A percentile compares a stretch with the other conserved stretches of the same genome.
phyloP scores from a whole-genome alignment of 1,140 invertebrate species.

The Aphelinus certus region DNA sequence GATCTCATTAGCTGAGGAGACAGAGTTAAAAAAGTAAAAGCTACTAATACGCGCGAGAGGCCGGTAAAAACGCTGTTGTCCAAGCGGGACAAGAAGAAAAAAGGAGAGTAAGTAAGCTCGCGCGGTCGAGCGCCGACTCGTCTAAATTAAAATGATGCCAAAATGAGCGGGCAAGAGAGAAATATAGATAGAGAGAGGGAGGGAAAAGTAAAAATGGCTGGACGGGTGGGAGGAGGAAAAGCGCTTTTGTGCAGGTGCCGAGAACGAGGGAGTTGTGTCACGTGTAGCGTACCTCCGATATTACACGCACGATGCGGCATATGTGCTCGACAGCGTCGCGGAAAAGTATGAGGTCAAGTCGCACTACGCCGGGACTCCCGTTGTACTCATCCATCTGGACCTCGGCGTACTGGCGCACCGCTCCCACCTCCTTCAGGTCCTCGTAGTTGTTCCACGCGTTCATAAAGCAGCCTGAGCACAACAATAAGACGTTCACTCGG shows the following conservation, averaged over 20 bases:
- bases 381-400: conserved; percentile 84
- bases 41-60: too few relatives aligned
- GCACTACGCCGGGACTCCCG: conserved; percentile 75
- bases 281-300: conserved; percentile 71
- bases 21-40: too few relatives aligned
- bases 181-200: not conserved
- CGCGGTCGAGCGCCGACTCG: not conserved
- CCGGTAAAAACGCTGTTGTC: too few relatives aligned
- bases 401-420: conserved; percentile 72
- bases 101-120: too few relatives aligned
- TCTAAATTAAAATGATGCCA: conserved; percentile 18
- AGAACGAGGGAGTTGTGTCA: conserved; percentile 23
- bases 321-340: conserved; percentile 87
- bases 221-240: not conserved
- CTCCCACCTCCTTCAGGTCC: conserved; percentile 73
- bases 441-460: conserved; percentile 80
- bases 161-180: not conserved
- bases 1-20: too few relatives aligned
- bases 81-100: too few relatives aligned
- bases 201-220: not conserved
- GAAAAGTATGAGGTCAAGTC: conserved; percentile 84
- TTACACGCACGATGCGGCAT: conserved; percentile 80
- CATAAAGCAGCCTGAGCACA: conserved; percentile 72
- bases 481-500: not conserved
- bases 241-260: conserved; percentile 12